A percentile compares a stretch with the other conserved stretches of the same genome.
phyloP scores from a whole-genome alignment of 2,113 vertebrate species.

The Lepus americanus region DNA sequence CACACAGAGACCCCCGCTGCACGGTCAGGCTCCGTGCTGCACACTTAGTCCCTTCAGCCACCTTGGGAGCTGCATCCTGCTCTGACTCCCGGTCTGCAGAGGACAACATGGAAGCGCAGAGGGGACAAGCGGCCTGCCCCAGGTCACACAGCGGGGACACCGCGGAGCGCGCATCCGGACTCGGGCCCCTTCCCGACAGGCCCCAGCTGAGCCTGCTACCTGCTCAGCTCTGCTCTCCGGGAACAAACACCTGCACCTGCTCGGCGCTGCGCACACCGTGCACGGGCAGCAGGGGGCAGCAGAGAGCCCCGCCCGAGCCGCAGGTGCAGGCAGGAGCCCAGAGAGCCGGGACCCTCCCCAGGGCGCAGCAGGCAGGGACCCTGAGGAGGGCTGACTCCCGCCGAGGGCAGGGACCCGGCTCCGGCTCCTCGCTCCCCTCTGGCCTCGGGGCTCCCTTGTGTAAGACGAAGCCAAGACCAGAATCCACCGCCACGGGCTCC shows the following conservation, averaged over 20 bases:
- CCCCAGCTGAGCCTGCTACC: background rate
- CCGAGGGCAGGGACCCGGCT: background rate
- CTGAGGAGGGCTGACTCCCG: background rate
- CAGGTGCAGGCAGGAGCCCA: too few relatives aligned
- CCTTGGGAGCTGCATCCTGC: background rate
- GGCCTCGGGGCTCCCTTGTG: background rate
- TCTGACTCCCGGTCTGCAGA: background rate
- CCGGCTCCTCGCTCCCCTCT: background rate
- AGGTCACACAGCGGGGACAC: background rate
- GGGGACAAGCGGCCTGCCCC: background rate
- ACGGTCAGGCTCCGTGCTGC: too few relatives aligned
- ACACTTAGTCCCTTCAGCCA: too few relatives aligned
- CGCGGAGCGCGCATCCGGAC: background rate
- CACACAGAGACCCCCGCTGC: background rate
- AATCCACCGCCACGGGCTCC: background rate
- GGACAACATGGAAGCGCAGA: background rate
- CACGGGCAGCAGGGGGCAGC: conserved; percentile 10
- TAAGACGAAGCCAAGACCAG: background rate
- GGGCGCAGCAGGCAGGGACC: background rate
- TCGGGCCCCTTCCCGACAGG: background rate
- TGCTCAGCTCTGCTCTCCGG: background rate
- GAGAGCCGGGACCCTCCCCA: too few relatives aligned
- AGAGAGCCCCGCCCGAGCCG: background rate
- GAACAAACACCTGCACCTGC: background rate
- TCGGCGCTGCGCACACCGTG: fast-evolving